phyloP scores from a whole-genome alignment of 2,113 vertebrate species.

The Daphoenositta chrysoptera region DNA sequence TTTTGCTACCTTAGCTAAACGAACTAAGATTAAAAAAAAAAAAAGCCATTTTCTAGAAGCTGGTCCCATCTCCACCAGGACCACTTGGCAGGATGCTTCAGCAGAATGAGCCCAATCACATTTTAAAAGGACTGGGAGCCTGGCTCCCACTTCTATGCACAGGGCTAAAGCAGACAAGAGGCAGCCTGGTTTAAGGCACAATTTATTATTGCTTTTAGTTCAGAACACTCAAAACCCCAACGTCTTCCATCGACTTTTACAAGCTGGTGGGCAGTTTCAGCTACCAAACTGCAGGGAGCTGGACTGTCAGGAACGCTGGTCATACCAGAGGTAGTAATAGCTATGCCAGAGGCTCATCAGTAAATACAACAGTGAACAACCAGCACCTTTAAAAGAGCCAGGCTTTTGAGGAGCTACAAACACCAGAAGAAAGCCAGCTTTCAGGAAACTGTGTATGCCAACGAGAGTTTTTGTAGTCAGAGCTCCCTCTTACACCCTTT shows the following conservation, averaged over 20 bases:
- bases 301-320: not conserved
- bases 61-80: not conserved
- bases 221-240: not conserved
- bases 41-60: not conserved
- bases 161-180: not conserved
- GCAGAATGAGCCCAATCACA: rapidly evolving
- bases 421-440: not conserved
- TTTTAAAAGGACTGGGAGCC: not conserved
- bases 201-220: not conserved
- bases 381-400: not conserved
- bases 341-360: not conserved
- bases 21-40: not conserved
- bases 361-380: not conserved
- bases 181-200: not conserved
- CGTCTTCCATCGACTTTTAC: not conserved
- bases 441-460: not conserved
- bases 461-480: not conserved
- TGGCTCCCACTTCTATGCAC: not conserved
- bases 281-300: not conserved
- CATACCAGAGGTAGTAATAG: not conserved
- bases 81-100: not conserved
- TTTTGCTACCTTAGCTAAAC: not conserved
- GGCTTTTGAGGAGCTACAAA: not conserved
- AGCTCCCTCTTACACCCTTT: not conserved
- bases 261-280: not conserved